phyloP scores from a whole-genome alignment of 2,888 invertebrate genomes.

The Steromphala cineraria region DNA sequence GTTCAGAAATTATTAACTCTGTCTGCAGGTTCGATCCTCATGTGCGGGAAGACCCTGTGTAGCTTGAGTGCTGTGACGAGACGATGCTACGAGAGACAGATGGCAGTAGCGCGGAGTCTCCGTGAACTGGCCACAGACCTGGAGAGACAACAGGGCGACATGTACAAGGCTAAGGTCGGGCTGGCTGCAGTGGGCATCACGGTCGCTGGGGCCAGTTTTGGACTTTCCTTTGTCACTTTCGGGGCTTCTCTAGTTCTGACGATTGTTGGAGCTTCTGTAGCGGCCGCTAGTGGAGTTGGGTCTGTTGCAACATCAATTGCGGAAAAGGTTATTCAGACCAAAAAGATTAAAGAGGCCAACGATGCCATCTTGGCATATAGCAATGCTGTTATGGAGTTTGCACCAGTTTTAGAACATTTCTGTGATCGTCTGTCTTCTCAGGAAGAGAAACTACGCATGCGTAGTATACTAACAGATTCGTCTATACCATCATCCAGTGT shows the following conservation, averaged over 20 bases:
- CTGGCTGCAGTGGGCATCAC: not conserved
- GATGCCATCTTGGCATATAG: not conserved
- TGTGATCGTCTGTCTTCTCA: not conserved
- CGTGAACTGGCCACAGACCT: not conserved
- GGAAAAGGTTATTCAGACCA: not conserved
- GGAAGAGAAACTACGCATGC: not conserved
- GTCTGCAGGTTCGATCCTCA: not conserved
- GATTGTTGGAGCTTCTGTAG: not conserved
- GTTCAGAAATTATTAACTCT: no score
- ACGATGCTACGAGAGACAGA: not conserved
- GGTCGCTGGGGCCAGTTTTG: not conserved
- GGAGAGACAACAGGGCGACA: not conserved
- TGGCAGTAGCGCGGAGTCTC: not conserved
- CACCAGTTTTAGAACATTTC: not conserved
- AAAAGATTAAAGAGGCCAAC: not conserved
- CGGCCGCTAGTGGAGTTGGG: not conserved
- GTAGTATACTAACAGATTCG: not conserved
- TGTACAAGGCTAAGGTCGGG: not conserved
- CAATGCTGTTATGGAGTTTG: not conserved
- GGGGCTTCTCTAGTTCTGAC: conserved; percentile 1
- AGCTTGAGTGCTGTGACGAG: not conserved
- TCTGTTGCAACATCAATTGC: not conserved
- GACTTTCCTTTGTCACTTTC: not conserved
- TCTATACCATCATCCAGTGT: not conserved
- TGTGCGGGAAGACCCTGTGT: not conserved